Conservation (phyloP, 2,888 invertebrate species). For the Epinotia demarniana region DNA sequence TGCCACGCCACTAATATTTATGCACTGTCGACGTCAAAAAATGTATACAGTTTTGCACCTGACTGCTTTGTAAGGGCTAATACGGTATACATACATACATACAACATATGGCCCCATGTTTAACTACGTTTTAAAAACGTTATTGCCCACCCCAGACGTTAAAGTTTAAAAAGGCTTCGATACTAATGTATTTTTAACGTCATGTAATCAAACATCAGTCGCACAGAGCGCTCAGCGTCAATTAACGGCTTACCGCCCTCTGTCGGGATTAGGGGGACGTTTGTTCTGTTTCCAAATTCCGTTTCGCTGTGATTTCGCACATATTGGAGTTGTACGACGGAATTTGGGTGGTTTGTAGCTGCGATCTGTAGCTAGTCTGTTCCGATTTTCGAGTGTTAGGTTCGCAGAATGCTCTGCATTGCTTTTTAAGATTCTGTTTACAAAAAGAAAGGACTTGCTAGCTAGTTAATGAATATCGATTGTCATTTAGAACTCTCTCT, state of each 20-base stretch:
- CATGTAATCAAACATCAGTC: constrained; percentile 44
- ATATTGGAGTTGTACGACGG: constrained; percentile 29
- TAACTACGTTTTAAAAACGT: background rate
- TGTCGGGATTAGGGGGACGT: constrained; percentile 49
- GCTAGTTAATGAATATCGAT: background rate
- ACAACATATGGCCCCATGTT: background rate
- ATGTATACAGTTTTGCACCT: no score
- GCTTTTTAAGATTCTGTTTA: background rate
- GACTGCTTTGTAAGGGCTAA: no score
- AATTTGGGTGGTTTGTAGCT: constrained; percentile 15
- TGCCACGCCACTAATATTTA: no score
- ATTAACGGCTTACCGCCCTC: constrained; percentile 57
- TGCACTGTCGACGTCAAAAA: no score
- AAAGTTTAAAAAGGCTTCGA: constrained; percentile 25
- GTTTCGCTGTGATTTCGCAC: constrained; percentile 39
- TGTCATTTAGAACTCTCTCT: background rate
- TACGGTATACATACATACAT: no score
- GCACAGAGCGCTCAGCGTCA: constrained; percentile 52
- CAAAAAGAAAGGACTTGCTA: background rate
- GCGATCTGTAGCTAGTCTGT: constrained; percentile 15
- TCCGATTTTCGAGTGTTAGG: background rate
- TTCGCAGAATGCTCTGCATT: background rate
- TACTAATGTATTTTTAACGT: constrained; percentile 37
- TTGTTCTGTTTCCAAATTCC: constrained; percentile 44
- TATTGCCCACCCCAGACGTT: constrained; percentile 12